Evolutionary conservation across 2,888 invertebrate species (phyloP).

Genomic region (Drosophila gaucha): DNA sequence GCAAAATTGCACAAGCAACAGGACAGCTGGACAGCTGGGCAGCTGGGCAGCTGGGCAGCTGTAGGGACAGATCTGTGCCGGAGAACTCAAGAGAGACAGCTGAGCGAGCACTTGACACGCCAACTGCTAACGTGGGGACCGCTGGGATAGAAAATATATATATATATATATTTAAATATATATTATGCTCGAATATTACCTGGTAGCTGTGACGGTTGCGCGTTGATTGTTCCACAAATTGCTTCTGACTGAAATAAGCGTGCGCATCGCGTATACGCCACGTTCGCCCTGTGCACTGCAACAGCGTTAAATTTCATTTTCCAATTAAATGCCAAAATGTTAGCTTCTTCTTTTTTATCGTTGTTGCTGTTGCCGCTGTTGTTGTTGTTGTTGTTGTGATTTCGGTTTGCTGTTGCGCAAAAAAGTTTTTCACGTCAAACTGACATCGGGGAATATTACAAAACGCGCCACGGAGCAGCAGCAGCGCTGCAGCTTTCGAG

Average conservation of each 20-base stretch:
- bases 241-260: conserved; percentile 36
- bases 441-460: conserved; percentile 79
- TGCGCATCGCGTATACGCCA: conserved; percentile 43
- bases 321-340: conserved; percentile 80
- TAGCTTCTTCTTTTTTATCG: conserved; percentile 23
- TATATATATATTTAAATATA: conserved; percentile 66
- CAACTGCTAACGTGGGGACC: conserved; percentile 42
- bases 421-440: conserved; percentile 77
- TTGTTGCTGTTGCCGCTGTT: not conserved
- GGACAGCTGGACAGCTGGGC: not conserved
- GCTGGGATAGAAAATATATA: conserved; percentile 31
- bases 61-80: not conserved
- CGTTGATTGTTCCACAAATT: conserved; percentile 64
- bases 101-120: conserved; percentile 67
- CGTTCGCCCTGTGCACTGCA: conserved; percentile 33
- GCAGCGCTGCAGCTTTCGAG: conserved; percentile 45
- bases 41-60: not conserved
- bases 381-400: conserved; percentile 25
- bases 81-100: conserved; percentile 26
- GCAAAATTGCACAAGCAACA: conserved; percentile 68
- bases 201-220: conserved; percentile 40
- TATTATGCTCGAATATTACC: conserved; percentile 67
- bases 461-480: conserved; percentile 53
- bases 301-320: conserved; percentile 81
- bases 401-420: conserved; percentile 38